These are phyloP conservation scores for Athene cunicularia DNA, from an alignment of 2,113 vertebrate genomes.

Conservation along the genomic window DNA sequence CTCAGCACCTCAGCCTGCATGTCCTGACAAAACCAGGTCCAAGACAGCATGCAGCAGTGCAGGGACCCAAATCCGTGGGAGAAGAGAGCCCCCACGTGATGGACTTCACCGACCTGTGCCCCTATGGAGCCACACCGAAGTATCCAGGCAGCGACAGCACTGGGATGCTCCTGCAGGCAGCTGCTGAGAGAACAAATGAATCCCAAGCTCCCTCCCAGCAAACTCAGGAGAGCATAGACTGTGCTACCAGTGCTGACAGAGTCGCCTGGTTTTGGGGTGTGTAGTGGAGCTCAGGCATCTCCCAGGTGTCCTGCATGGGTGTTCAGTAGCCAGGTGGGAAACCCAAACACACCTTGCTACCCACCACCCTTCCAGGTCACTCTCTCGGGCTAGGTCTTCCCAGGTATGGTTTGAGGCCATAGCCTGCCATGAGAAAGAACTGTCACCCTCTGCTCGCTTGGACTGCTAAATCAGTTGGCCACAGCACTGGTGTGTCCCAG, in stretches of 20 bases:
- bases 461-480: neutral
- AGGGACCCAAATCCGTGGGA: neutral
- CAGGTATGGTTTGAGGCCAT: neutral
- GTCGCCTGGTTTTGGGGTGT: fast-evolving
- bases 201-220: neutral
- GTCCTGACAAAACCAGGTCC: neutral
- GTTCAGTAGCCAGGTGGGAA: neutral
- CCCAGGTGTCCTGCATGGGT: neutral
- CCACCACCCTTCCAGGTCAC: too few relatives aligned
- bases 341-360: neutral
- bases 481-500: neutral
- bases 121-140: neutral
- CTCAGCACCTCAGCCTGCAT: fast-evolving
- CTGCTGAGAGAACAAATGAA: neutral
- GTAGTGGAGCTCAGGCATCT: fast-evolving
- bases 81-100: neutral
- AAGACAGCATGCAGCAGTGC: fast-evolving
- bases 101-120: fast-evolving
- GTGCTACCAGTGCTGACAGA: neutral
- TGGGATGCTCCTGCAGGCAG: neutral
- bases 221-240: neutral
- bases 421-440: neutral
- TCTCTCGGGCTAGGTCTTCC: too few relatives aligned
- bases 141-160: fast-evolving
- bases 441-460: neutral